These are phyloP conservation scores for Drosophila arizonae DNA, from an alignment of 1,140 invertebrate species.

Conservation along the genomic window DNA sequence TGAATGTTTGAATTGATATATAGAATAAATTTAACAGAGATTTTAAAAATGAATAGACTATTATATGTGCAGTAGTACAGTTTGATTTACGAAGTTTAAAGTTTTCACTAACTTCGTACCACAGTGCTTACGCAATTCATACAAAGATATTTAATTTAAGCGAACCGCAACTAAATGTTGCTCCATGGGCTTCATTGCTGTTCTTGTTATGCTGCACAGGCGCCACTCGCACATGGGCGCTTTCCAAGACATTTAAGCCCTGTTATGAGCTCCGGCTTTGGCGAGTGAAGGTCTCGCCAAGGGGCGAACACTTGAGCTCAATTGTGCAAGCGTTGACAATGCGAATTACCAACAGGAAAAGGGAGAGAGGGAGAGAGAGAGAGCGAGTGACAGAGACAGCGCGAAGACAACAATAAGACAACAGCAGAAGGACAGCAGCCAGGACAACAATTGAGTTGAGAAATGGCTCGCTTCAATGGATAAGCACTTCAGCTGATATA, in stretches of 20 bases:
- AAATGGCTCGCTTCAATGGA: constrained; percentile 40
- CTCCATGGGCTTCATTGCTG: constrained; percentile 14
- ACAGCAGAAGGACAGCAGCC: not conserved
- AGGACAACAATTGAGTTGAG: constrained; percentile 16
- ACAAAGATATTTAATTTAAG: constrained; percentile 13
- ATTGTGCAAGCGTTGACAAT: constrained; percentile 76
- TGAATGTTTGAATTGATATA: no score
- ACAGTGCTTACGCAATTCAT: constrained; percentile 31
- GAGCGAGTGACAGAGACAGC: no score
- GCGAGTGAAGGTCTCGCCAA: constrained; percentile 24
- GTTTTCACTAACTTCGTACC: not conserved
- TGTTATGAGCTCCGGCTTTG: constrained; percentile 54
- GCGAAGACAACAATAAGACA: no score
- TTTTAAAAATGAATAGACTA: not conserved
- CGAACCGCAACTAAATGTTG: constrained; percentile 19
- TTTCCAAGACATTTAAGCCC: constrained; percentile 57
- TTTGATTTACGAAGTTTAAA: not conserved
- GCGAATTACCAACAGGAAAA: constrained; percentile 35
- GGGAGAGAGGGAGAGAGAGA: no score
- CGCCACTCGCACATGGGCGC: not conserved
- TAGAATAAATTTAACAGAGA: no score
- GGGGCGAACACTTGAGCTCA: constrained; percentile 70
- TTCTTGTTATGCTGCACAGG: constrained; percentile 10
- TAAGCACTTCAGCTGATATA: constrained; percentile 30
- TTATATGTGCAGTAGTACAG: not conserved